Conservation (phyloP, 2,888 invertebrate genomes). For the Acanthococcus lagerstroemiae region DNA sequence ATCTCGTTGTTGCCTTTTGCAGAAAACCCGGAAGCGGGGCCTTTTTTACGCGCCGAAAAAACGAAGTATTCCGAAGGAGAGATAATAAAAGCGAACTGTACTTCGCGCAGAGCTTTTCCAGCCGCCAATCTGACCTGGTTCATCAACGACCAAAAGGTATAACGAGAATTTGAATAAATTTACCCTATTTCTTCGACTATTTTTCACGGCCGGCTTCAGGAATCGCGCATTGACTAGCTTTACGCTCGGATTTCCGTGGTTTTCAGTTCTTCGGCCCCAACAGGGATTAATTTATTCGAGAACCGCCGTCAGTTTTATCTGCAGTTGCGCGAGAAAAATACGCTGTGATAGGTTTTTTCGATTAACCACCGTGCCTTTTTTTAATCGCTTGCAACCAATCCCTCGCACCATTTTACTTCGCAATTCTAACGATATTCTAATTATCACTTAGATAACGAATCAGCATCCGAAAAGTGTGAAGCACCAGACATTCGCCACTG, state of each 20-base stretch:
- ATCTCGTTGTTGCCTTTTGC: conserved; percentile 4
- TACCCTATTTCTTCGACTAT: neutral
- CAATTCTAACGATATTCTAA: too few species aligned
- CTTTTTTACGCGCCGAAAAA: conserved; percentile 42
- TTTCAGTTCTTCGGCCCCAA: too few species aligned
- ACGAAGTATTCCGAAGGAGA: conserved; percentile 44
- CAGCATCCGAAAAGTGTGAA: conserved; percentile 1
- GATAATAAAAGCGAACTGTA: conserved; percentile 43
- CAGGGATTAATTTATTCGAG: too few species aligned
- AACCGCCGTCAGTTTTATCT: too few species aligned
- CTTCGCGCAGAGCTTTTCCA: conserved; percentile 43
- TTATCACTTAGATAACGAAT: neutral
- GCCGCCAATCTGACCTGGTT: conserved; percentile 45
- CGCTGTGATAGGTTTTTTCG: too few species aligned
- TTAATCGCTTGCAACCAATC: too few species aligned
- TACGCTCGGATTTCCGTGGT: too few species aligned
- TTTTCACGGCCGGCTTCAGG: too few species aligned
- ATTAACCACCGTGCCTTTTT: too few species aligned
- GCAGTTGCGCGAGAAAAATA: too few species aligned
- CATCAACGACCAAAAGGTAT: conserved; percentile 44
- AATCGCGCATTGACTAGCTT: too few species aligned
- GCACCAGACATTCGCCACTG: neutral
- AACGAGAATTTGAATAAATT: neutral
- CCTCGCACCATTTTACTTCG: too few species aligned
- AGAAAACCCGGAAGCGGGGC: conserved; percentile 43